Percentiles rank a stretch among this genome's conserved stretches.
These are phyloP conservation scores for Hemicentrotus pulcherrimus DNA, from an alignment of 35 echinoderm and acorn worm species.

Conservation along the genomic window DNA sequence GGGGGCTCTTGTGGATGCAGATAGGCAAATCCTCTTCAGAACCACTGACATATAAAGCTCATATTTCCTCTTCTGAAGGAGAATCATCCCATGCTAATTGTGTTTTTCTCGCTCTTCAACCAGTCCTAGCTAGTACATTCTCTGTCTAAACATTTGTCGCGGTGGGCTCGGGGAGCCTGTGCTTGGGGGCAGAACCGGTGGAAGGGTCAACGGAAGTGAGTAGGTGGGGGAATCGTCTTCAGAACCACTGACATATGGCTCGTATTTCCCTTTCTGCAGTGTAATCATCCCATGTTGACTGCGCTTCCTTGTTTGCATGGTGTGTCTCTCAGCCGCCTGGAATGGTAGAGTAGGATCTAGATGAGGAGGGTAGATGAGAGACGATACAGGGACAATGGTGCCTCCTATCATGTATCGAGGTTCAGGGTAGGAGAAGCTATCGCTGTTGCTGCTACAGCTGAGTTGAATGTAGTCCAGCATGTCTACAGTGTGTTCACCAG, in stretches of 20 bases:
- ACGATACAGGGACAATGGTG: not conserved
- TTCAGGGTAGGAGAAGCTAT: not conserved
- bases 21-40: not conserved
- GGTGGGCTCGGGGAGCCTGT: not conserved
- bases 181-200: not conserved
- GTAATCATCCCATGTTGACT: not conserved
- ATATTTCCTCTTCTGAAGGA: not conserved
- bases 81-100: not conserved
- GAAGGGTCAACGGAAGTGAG: not conserved
- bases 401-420: not conserved
- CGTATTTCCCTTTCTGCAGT: not conserved
- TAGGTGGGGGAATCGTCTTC: not conserved
- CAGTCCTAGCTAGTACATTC: not conserved
- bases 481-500: not conserved
- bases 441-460: not conserved
- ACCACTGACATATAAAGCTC: too few relatives aligned
- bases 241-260: not conserved
- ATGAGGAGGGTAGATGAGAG: constrained; percentile 1
- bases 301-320: not conserved
- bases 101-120: not conserved
- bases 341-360: not conserved
- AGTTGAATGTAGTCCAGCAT: constrained; percentile 29
- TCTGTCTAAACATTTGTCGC: not conserved
- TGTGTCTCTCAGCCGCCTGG: not conserved
- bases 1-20: not conserved